These are phyloP conservation scores for Rhopalosiphum maidis DNA, from an alignment of 1,140 invertebrate species.

Conservation along the genomic window DNA sequence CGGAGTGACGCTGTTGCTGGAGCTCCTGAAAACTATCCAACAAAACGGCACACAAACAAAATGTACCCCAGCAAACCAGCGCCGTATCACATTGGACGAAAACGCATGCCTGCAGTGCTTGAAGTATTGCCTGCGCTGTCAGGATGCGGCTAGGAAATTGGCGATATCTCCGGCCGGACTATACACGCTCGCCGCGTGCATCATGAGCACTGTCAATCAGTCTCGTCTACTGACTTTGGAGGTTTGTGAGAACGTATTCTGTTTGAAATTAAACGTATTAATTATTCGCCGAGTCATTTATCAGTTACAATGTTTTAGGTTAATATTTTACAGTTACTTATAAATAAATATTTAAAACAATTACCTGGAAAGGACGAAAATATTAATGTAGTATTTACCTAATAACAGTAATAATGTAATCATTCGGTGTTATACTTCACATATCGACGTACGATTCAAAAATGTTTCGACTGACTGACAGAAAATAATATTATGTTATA, in stretches of 20 bases:
- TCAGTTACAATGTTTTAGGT: background rate
- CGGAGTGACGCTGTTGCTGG: conserved; percentile 80
- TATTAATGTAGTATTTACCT: background rate
- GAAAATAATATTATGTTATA: background rate
- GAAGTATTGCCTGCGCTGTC: conserved; percentile 75
- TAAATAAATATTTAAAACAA: background rate
- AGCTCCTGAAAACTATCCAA: conserved; percentile 84
- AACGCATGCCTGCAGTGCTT: conserved; percentile 88
- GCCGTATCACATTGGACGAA: conserved; percentile 77
- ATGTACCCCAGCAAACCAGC: conserved; percentile 62
- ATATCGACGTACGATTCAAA: background rate
- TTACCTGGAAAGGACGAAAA: background rate
- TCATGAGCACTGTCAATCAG: conserved; percentile 84
- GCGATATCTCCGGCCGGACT: conserved; percentile 81
- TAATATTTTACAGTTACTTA: background rate
- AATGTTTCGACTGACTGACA: background rate
- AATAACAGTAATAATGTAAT: background rate
- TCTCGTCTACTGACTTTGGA: conserved; percentile 83
- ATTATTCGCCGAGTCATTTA: background rate
- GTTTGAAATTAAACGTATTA: no score
- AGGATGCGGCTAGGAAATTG: conserved; percentile 76
- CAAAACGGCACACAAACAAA: conserved; percentile 69
- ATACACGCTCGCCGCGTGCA: conserved; percentile 84
- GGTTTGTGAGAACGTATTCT: conserved; percentile 65
- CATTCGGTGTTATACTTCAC: background rate